Conservation (phyloP, 2,888 invertebrate species). For the Brachypalpus laphriformis region DNA sequence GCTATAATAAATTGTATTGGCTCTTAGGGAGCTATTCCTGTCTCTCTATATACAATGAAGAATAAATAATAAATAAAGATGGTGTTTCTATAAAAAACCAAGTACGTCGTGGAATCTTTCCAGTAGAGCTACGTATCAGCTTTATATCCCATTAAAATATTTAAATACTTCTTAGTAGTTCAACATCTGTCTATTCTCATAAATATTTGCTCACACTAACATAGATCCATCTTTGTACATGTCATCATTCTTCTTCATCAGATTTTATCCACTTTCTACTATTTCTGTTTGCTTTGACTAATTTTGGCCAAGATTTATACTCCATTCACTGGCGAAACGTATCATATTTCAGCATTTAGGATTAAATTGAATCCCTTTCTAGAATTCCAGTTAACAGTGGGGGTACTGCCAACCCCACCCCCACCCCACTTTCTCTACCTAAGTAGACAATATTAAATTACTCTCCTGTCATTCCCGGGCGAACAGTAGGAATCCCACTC, state of each 20-base stretch:
- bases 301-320: constrained; percentile 49
- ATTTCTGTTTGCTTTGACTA: constrained; percentile 15
- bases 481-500: constrained; percentile 45
- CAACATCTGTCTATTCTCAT: neutral
- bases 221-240: constrained; percentile 2
- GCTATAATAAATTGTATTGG: too few relatives aligned
- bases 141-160: neutral
- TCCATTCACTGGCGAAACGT: constrained; percentile 21
- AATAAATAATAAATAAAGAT: too few relatives aligned
- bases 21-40: too few relatives aligned
- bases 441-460: constrained; percentile 71
- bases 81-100: too few relatives aligned
- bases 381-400: neutral
- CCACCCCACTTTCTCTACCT: neutral
- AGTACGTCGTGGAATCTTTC: too few relatives aligned
- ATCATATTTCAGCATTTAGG: constrained; percentile 54
- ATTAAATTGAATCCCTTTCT: constrained; percentile 56
- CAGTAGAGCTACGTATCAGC: too few relatives aligned
- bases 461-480: constrained; percentile 39
- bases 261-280: constrained; percentile 49
- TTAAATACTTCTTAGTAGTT: constrained; percentile 6
- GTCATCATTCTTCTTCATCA: constrained; percentile 55
- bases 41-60: too few relatives aligned
- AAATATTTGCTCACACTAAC: constrained; percentile 10
- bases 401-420: neutral